Percentiles rank a stretch among this genome's conserved stretches.
phyloP scores from a whole-genome alignment of 2,113 vertebrate species.

The Neoarius graeffei region DNA sequence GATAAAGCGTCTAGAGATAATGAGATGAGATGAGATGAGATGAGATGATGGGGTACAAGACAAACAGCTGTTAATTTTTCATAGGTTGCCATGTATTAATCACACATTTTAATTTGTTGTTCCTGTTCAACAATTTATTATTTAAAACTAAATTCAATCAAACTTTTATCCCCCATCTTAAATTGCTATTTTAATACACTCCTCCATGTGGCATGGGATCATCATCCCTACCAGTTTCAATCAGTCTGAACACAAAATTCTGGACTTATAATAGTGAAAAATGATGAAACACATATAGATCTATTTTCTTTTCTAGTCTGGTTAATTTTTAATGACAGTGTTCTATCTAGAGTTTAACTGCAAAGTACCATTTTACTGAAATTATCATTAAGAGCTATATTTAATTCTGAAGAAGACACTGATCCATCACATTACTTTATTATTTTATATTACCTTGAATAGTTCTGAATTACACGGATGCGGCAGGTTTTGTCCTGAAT shows the following conservation, averaged over 20 bases:
- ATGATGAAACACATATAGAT: neutral
- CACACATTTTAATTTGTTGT: neutral
- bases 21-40: too few species aligned
- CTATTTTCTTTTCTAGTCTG: conserved; percentile 4
- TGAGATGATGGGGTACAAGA: neutral
- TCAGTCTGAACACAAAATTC: neutral
- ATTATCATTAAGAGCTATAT: conserved; percentile 24
- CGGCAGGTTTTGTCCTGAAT: neutral
- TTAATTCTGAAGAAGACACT: conserved; percentile 14
- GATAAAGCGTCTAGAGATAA: too few species aligned
- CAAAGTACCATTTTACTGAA: conserved; percentile 24
- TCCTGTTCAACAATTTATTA: neutral
- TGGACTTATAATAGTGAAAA: neutral
- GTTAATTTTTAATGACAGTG: conserved; percentile 13
- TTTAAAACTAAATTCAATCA: neutral
- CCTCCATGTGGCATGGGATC: neutral
- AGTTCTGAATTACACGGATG: neutral
- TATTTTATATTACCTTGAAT: conserved; percentile 19
- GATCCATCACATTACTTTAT: conserved; percentile 10
- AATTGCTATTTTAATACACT: neutral
- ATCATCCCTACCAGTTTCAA: neutral
- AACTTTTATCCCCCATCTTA: neutral
- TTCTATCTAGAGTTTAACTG: conserved; percentile 25
- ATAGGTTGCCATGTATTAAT: neutral
- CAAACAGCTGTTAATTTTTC: neutral